phyloP scores from a whole-genome alignment of 2,888 invertebrate species.

The Sceliomorpha sp. region DNA sequence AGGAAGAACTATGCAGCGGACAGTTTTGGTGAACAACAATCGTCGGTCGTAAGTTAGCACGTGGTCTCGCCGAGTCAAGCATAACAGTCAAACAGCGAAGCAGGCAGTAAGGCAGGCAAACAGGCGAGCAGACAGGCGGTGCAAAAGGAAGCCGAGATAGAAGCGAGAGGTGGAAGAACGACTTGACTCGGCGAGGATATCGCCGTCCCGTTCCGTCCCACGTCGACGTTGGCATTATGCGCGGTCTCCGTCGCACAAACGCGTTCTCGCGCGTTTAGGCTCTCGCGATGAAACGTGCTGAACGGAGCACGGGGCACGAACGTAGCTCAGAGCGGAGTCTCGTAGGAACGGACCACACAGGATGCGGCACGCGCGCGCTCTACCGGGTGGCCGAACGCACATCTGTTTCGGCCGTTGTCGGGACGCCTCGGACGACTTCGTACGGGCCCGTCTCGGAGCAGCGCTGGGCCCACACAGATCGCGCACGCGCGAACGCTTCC shows the following conservation, averaged over 20 bases:
- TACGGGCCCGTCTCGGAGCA: slow-evolving; percentile 67
- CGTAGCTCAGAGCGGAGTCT: slow-evolving; percentile 53
- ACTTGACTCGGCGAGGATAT: slow-evolving; percentile 15
- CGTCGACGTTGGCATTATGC: too few species aligned
- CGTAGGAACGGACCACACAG: slow-evolving; percentile 84
- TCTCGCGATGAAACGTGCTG: slow-evolving; percentile 23
- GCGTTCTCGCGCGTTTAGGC: neutral
- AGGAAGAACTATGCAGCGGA: slow-evolving; percentile 40
- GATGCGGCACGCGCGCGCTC: slow-evolving; percentile 88
- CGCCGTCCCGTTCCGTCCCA: too few species aligned
- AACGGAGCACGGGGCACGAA: slow-evolving; percentile 50
- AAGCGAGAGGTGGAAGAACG: slow-evolving; percentile 60
- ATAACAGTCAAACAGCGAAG: slow-evolving; percentile 51
- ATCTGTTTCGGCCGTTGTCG: slow-evolving; percentile 73
- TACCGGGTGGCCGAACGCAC: slow-evolving; percentile 80
- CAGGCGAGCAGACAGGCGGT: slow-evolving; percentile 54
- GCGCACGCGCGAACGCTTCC: slow-evolving; percentile 79
- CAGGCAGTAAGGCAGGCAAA: too few species aligned
- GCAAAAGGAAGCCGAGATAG: slow-evolving; percentile 66
- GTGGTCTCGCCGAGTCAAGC: slow-evolving; percentile 66
- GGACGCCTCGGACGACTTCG: slow-evolving; percentile 65
- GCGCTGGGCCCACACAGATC: slow-evolving; percentile 74
- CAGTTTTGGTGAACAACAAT: slow-evolving; percentile 64
- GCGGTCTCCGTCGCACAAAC: too few species aligned
- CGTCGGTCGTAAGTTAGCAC: slow-evolving; percentile 78